Evolutionary conservation across 1,140 invertebrate genomes (phyloP).

Genomic region (Bicyclus anynana): DNA sequence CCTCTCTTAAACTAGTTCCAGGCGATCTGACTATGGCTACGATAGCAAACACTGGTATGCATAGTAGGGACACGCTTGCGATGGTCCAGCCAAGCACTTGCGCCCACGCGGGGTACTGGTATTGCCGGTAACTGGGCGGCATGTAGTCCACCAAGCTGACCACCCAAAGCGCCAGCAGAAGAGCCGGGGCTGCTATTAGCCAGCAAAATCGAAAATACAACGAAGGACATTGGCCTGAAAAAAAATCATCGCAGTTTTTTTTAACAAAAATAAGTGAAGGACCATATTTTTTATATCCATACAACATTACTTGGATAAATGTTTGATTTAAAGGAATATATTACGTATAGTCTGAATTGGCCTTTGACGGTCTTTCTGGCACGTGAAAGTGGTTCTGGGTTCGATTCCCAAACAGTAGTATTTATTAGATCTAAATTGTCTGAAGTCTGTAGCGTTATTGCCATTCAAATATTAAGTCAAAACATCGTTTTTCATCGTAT

Average conservation of each 20-base stretch:
- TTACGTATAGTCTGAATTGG: too few relatives aligned
- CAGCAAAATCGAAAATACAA: conserved; percentile 92
- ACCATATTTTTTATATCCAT: too few relatives aligned
- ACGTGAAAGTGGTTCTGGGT: too few relatives aligned
- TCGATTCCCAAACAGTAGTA: too few relatives aligned
- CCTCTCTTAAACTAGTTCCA: conserved; percentile 85
- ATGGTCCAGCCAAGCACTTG: conserved; percentile 92
- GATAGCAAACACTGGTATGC: conserved; percentile 89
- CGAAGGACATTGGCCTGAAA: conserved; percentile 80
- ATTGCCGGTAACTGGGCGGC: conserved; percentile 87
- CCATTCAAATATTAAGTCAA: too few relatives aligned
- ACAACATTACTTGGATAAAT: too few relatives aligned
- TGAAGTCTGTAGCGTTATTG: too few relatives aligned
- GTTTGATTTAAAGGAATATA: too few relatives aligned
- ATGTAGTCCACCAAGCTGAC: conserved; percentile 92
- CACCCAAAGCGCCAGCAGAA: conserved; percentile 92
- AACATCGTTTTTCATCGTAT: too few relatives aligned
- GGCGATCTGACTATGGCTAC: conserved; percentile 83
- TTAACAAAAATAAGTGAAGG: neutral
- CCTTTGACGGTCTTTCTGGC: too few relatives aligned
- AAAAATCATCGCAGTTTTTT: neutral
- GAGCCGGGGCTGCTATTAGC: conserved; percentile 87
- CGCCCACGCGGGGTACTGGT: conserved; percentile 90
- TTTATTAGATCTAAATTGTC: too few relatives aligned
- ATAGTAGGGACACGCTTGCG: conserved; percentile 88